These are phyloP conservation scores for Cryptotermes secundus DNA, from an alignment of 1,140 invertebrate species.

Conservation along the genomic window DNA sequence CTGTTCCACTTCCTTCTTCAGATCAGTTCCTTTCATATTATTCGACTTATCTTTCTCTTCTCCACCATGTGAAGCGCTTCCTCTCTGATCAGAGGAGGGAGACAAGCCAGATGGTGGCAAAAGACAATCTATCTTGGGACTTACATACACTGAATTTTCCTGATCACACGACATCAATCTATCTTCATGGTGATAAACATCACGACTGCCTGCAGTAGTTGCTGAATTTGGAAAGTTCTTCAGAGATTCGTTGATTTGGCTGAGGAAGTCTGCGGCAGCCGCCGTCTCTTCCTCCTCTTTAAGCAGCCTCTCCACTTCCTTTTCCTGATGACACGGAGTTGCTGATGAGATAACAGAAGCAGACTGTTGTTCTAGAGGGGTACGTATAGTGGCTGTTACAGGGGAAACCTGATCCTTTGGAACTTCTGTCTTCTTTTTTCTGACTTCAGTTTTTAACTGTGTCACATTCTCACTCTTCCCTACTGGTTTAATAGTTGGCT, in stretches of 20 bases:
- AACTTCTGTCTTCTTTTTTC: background rate
- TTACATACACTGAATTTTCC: background rate
- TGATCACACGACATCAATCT: background rate
- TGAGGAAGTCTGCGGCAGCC: slow-evolving; percentile 52
- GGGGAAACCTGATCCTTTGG: background rate
- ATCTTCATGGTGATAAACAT: background rate
- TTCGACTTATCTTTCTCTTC: slow-evolving; percentile 27
- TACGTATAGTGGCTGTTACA: background rate
- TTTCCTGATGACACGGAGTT: background rate
- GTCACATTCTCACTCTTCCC: background rate
- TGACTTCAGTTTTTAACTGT: background rate
- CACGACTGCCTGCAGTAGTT: background rate
- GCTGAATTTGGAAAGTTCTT: slow-evolving; percentile 12
- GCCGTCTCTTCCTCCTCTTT: slow-evolving; percentile 45
- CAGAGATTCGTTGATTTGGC: slow-evolving; percentile 49
- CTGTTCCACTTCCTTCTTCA: background rate
- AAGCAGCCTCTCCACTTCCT: background rate
- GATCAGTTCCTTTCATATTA: background rate
- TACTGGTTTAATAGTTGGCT: background rate
- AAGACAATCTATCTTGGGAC: background rate
- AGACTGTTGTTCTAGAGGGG: background rate
- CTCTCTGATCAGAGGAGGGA: background rate
- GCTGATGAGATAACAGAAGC: background rate
- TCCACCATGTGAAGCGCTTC: background rate
- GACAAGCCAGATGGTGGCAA: background rate